phyloP scores from a whole-genome alignment of 2,888 invertebrate genomes.

The Drosophila demipolita region DNA sequence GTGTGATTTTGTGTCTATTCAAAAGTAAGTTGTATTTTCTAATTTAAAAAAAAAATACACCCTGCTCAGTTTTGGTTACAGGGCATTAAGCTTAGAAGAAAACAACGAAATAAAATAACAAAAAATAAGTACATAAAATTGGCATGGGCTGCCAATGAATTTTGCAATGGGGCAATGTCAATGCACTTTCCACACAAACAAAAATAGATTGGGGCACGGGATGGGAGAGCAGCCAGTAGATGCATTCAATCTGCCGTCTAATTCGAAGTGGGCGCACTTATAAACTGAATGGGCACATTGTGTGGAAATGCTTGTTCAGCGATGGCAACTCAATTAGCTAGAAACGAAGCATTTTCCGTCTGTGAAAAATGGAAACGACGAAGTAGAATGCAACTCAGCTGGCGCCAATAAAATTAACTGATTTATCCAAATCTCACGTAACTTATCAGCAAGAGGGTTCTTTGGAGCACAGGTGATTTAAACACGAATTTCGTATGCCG shows the following conservation, averaged over 20 bases:
- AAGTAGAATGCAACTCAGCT: conserved; percentile 1
- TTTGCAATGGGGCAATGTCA: conserved; percentile 69
- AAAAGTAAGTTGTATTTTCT: neutral
- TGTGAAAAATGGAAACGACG: neutral
- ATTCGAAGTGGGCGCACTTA: conserved; percentile 36
- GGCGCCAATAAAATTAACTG: conserved; percentile 9
- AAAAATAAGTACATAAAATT: conserved; percentile 57
- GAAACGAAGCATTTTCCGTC: conserved; percentile 30
- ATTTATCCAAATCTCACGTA: conserved; percentile 5
- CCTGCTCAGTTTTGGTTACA: neutral
- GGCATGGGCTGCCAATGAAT: conserved; percentile 74
- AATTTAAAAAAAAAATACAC: neutral
- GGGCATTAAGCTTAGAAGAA: conserved; percentile 32
- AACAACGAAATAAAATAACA: conserved; percentile 20
- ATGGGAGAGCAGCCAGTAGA: conserved; percentile 1
- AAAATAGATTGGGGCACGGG: conserved; percentile 52
- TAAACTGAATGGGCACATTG: conserved; percentile 41
- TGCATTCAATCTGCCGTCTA: conserved; percentile 42
- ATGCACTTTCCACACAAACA: conserved; percentile 64
- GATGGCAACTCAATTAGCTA: conserved; percentile 46
- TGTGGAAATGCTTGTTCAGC: conserved; percentile 43
- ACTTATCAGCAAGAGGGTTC: neutral
- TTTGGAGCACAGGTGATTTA: conserved; percentile 1
- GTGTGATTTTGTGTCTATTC: neutral
- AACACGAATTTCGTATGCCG: conserved; percentile 55